Conservation (phyloP, 2,888 invertebrate species). For the Rhogogaster chlorosoma region DNA sequence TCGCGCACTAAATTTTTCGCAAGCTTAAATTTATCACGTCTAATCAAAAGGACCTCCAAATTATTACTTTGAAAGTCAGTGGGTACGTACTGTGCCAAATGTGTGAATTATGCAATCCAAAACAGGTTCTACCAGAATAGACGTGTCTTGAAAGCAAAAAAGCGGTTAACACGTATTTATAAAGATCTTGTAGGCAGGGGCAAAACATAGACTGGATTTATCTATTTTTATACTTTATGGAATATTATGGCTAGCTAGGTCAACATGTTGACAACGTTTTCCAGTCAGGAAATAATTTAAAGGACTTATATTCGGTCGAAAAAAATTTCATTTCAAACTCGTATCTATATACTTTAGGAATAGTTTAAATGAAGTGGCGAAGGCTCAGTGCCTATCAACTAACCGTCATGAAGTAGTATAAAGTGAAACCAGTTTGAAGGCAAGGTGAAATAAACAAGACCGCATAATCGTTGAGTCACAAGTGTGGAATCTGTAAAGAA, state of each 20-base stretch:
- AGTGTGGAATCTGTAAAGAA: constrained; percentile 74
- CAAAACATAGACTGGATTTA: not conserved
- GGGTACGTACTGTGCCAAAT: not conserved
- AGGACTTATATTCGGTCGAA: not conserved
- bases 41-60: not conserved
- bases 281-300: not conserved
- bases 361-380: not conserved
- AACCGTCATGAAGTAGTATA: constrained; percentile 14
- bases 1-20: not conserved
- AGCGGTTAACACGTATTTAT: not conserved
- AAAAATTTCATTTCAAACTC: not conserved
- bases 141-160: not conserved
- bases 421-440: constrained; percentile 60
- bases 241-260: not conserved
- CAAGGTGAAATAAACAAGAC: constrained; percentile 66
- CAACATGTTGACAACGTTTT: not conserved
- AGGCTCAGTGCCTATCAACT: constrained; percentile 21
- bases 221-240: not conserved
- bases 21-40: not conserved
- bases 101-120: constrained; percentile 8
- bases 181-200: not conserved
- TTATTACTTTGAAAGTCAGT: not conserved
- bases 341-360: not conserved
- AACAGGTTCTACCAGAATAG: constrained; percentile 26
- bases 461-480: constrained; percentile 70